Conservation (phyloP, 2,888 invertebrate species). For the Boloria euphrosyne region DNA sequence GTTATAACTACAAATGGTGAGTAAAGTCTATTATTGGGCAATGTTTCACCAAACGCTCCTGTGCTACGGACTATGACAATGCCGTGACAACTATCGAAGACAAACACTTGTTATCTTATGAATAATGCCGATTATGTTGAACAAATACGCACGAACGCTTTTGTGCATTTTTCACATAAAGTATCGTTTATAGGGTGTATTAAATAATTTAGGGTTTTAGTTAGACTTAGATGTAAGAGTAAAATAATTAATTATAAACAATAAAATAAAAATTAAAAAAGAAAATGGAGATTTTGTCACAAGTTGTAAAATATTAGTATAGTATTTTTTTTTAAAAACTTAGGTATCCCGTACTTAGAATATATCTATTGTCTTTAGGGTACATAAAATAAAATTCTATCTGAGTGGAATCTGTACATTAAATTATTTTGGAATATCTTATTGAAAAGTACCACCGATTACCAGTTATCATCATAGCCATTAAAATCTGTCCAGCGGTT, state of each 20-base stretch:
- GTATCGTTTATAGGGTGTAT: conserved; percentile 67
- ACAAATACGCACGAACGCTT: conserved; percentile 72
- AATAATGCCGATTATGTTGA: conserved; percentile 80
- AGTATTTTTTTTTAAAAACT: too few relatives aligned
- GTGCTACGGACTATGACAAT: conserved; percentile 61
- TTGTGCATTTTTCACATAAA: conserved; percentile 74
- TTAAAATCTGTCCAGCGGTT: too few relatives aligned
- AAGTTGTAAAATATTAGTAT: too few relatives aligned
- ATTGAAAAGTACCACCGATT: too few relatives aligned
- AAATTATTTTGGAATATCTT: too few relatives aligned
- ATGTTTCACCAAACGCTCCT: conserved; percentile 75
- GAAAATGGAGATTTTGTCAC: too few relatives aligned
- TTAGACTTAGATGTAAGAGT: neutral
- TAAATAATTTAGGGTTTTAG: neutral
- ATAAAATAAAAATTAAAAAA: too few relatives aligned
- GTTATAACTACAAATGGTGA: conserved; percentile 24
- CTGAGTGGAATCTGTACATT: too few relatives aligned
- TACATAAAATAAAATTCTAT: too few relatives aligned
- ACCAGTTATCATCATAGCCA: too few relatives aligned
- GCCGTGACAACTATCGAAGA: conserved; percentile 73
- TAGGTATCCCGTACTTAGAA: too few relatives aligned
- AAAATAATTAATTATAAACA: neutral
- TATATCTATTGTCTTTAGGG: too few relatives aligned
- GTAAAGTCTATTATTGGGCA: conserved; percentile 65
- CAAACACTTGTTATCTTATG: conserved; percentile 81